Evolutionary conservation across 2,888 invertebrate genomes (phyloP), one percentile per base, ranked within the genome.

Genomic region (Marasmarcha lunaedactyla): DNA sequence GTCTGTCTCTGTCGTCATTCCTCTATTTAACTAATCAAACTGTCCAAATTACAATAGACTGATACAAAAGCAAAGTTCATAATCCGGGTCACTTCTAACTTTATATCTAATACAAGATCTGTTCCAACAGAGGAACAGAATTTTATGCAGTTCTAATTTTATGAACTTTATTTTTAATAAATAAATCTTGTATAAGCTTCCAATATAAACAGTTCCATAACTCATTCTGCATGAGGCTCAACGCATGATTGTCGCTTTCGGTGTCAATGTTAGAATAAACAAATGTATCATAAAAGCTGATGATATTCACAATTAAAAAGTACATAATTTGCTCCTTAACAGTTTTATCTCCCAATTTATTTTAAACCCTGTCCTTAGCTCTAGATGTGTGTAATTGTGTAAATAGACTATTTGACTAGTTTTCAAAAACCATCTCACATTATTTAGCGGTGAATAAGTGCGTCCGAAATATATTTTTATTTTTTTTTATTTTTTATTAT

Each of bases 291-390:
- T 33, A 33, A 34, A 12, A 12, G 9, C 34, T 12, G n/a, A 12
- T 7, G 13, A 5, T 2, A 13, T 34, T 14, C 4, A 34, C 34
- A 4, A 34, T 7, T 13, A 14, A 34, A 43, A 42, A 42, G 54
- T 64, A 59, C 57, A 43, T 63, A 67, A 69, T 70, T 71, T 69
- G 52, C 68, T 71, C 70, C 70, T 68, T 63, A 49, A 35, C 33
- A 36, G 44, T 46, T 46, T 46, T 33, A 33, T 35, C 38, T 47
- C 25, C 45, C 26, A 33, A 37, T 14, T 39, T 37, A 27, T 35
- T 38, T 47, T 42, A 4, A 36, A 20, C 20, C 40, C 37, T 40
- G 14, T 38, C 40, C 20, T 44, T 42, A 20, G 20, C 20, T 20
- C 7, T 20, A 20, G 20, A 5, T 3, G 7, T 20, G 20, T 20